Percentiles rank a stretch among this genome's conserved stretches.
phyloP scores from a whole-genome alignment of 2,113 vertebrate genomes.

The Silurus asotus region DNA sequence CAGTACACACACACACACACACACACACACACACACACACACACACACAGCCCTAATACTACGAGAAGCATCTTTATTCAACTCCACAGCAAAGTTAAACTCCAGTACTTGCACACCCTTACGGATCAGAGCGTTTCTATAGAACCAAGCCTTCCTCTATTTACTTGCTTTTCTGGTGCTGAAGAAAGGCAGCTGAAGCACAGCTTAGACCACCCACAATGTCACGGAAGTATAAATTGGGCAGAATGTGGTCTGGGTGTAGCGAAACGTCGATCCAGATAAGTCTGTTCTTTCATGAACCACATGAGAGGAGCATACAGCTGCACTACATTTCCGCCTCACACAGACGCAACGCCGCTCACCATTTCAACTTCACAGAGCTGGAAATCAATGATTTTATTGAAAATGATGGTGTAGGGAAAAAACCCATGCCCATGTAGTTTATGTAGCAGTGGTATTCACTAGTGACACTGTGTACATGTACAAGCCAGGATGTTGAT shows the following conservation, averaged over 20 bases:
- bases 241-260: slow-evolving; percentile 55
- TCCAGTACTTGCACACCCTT: slow-evolving; percentile 17
- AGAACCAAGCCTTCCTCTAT: slow-evolving; percentile 27
- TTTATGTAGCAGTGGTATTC: slow-evolving; percentile 28
- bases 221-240: slow-evolving; percentile 50
- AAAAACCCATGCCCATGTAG: slow-evolving; percentile 23
- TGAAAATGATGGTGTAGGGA: slow-evolving; percentile 58
- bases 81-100: slow-evolving; percentile 16
- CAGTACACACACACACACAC: slow-evolving; percentile 9
- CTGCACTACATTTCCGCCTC: slow-evolving; percentile 68
- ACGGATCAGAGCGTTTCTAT: slow-evolving; percentile 15
- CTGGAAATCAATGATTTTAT: slow-evolving; percentile 72
- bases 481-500: slow-evolving; percentile 16
- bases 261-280: slow-evolving; percentile 61
- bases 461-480: slow-evolving; percentile 17
- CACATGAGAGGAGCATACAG: slow-evolving; percentile 69
- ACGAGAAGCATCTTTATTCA: slow-evolving; percentile 15
- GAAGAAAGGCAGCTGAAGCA: slow-evolving; percentile 47
- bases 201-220: slow-evolving; percentile 62
- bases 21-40: background rate
- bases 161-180: slow-evolving; percentile 45
- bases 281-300: slow-evolving; percentile 69
- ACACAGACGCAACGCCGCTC: slow-evolving; percentile 61
- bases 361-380: slow-evolving; percentile 64
- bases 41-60: background rate